Conservation (phyloP, 2,888 invertebrate species). For the Uropetala carovei region DNA sequence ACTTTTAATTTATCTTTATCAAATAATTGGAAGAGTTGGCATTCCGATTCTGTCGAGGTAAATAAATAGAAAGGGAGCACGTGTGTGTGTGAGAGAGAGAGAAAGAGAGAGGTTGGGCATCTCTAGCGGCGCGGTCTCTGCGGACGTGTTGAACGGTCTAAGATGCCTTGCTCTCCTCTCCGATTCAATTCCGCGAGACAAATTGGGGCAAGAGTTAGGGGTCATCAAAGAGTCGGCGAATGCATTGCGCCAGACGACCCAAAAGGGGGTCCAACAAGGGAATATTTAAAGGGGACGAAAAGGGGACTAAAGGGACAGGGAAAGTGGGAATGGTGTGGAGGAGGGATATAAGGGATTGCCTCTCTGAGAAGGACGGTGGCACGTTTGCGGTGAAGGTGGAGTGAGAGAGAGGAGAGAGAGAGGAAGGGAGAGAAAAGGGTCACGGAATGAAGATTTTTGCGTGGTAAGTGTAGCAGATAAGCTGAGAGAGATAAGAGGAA, state of each 20-base stretch:
- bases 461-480: neutral
- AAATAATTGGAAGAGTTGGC: too few species aligned
- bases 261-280: neutral
- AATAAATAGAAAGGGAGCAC: too few species aligned
- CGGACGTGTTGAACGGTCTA: neutral
- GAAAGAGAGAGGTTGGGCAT: too few species aligned
- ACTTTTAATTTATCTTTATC: too few species aligned
- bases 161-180: neutral
- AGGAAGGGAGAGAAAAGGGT: neutral
- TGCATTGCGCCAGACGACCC: conserved; percentile 24
- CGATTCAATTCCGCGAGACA: conserved; percentile 35
- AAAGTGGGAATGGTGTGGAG: too few species aligned
- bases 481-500: neutral
- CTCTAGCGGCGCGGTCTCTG: neutral
- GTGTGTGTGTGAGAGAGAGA: too few species aligned
- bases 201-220: conserved; percentile 42
- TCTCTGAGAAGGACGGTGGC: neutral
- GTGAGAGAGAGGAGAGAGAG: neutral
- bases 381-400: neutral
- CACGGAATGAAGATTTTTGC: neutral
- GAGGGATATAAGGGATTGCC: neutral
- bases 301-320: neutral
- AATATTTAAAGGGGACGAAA: conserved; percentile 41
- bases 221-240: conserved; percentile 43
- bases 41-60: too few species aligned